Percentiles rank a stretch among this genome's conserved stretches.
Evolutionary conservation across 2,888 invertebrate genomes (phyloP).

Genomic region (Chesias legatella): DNA sequence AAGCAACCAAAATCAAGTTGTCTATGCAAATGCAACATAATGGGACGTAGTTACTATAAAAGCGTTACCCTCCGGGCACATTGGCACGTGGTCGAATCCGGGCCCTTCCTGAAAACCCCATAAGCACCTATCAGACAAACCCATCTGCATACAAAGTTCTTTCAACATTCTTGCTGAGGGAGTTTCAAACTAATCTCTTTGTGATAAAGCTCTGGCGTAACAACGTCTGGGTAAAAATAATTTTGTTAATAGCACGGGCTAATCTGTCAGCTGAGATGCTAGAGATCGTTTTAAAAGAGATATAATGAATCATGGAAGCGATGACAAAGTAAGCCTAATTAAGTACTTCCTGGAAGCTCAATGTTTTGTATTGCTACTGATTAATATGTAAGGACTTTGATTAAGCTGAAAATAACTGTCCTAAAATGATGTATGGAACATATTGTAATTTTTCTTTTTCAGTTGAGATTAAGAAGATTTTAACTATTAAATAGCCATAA

Average conservation of each 20-base stretch:
- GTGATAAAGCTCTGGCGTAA: conserved; percentile 15
- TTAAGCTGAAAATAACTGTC: no score
- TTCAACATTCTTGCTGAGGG: conserved; percentile 4
- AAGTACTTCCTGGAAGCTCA: no score
- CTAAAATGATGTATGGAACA: no score
- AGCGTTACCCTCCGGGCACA: conserved; percentile 43
- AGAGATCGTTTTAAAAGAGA: conserved; percentile 49
- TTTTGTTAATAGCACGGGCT: conserved; percentile 61
- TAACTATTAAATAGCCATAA: no score
- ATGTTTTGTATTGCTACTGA: no score
- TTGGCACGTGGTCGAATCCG: conserved; percentile 64
- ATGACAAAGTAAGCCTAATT: no score
- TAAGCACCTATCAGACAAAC: conserved; percentile 66
- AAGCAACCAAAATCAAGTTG: conserved; percentile 2
- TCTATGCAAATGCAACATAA: conserved; percentile 31
- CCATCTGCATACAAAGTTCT: conserved; percentile 48
- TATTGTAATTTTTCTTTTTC: no score
- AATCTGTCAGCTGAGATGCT: conserved; percentile 77
- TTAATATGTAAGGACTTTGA: no score
- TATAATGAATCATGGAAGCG: no score
- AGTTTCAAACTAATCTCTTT: conserved; percentile 32
- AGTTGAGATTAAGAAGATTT: no score
- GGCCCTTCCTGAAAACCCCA: conserved; percentile 68
- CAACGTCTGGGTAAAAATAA: conserved; percentile 32
- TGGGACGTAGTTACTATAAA: conserved; percentile 27